Evolutionary conservation across 2,888 invertebrate genomes (phyloP).

Genomic region (Trilocha varians): DNA sequence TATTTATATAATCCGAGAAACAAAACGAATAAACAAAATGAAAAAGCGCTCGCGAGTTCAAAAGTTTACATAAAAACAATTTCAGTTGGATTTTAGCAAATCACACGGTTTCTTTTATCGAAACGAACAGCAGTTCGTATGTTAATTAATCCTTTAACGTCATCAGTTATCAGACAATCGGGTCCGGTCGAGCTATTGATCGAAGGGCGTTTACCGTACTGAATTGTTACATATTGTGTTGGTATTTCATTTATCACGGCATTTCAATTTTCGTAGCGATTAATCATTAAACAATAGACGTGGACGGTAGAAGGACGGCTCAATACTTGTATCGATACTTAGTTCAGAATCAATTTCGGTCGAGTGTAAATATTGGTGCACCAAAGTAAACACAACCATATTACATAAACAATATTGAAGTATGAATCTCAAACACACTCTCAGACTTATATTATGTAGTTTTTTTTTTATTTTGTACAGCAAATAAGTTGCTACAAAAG

Average conservation of each 20-base stretch:
- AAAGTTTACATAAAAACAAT: neutral
- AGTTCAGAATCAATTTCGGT: too few species aligned
- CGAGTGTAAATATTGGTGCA: too few species aligned
- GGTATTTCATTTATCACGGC: conserved; percentile 48
- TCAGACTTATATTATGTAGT: too few species aligned
- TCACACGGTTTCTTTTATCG: neutral
- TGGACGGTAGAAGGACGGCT: neutral
- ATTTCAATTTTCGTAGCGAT: conserved; percentile 48
- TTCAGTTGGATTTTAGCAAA: neutral
- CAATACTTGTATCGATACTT: too few species aligned
- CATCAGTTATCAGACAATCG: conserved; percentile 28
- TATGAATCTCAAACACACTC: too few species aligned
- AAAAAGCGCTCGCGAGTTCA: neutral
- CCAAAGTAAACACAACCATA: too few species aligned
- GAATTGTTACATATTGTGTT: conserved; percentile 47
- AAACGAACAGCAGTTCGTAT: conserved; percentile 1
- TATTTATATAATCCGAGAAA: neutral
- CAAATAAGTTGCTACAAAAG: too few species aligned
- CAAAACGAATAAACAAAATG: neutral
- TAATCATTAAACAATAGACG: conserved; percentile 42
- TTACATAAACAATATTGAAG: too few species aligned
- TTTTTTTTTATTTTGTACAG: too few species aligned
- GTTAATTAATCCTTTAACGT: conserved; percentile 17
- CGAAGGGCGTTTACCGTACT: conserved; percentile 26
- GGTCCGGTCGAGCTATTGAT: conserved; percentile 19